A percentile compares a stretch with the other conserved stretches of the same genome.
phyloP scores from a whole-genome alignment of 2,888 invertebrate species.

The Cyclophora albipunctata region DNA sequence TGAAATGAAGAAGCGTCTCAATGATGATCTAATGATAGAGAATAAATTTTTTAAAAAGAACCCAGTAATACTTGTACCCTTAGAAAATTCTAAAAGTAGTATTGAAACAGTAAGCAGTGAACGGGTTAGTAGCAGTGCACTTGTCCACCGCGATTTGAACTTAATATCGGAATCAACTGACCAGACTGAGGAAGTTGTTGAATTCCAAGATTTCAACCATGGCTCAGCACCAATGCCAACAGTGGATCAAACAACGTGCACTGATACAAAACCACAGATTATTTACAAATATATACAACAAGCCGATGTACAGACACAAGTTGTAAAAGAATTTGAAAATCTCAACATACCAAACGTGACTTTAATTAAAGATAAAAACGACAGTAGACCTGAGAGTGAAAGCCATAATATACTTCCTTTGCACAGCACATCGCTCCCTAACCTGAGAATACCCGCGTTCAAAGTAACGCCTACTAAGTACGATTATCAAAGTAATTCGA shows the following conservation, averaged over 20 bases:
- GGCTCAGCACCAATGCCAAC: slow-evolving; percentile 33
- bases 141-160: no score
- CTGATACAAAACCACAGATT: slow-evolving; percentile 24
- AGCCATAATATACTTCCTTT: slow-evolving; percentile 16
- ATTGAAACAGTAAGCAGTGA: no score
- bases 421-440: slow-evolving; percentile 38
- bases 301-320: slow-evolving; percentile 30
- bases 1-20: no score
- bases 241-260: slow-evolving; percentile 36
- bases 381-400: slow-evolving; percentile 34
- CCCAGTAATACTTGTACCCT: no score
- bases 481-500: slow-evolving; percentile 31
- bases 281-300: slow-evolving; percentile 26
- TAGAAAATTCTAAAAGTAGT: no score
- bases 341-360: slow-evolving; percentile 64
- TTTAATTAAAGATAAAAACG: slow-evolving; percentile 47
- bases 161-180: no score
- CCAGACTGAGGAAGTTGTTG: slow-evolving; percentile 18
- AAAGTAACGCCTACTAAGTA: slow-evolving; percentile 28
- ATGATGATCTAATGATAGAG: no score
- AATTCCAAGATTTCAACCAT: slow-evolving; percentile 29
- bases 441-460: slow-evolving; percentile 34
- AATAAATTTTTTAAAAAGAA: no score
- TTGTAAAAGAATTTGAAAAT: slow-evolving; percentile 44
- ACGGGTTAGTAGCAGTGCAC: no score